Conservation (phyloP, 2,797 vertebrate genomes). For the Ispidina lecontei region DNA sequence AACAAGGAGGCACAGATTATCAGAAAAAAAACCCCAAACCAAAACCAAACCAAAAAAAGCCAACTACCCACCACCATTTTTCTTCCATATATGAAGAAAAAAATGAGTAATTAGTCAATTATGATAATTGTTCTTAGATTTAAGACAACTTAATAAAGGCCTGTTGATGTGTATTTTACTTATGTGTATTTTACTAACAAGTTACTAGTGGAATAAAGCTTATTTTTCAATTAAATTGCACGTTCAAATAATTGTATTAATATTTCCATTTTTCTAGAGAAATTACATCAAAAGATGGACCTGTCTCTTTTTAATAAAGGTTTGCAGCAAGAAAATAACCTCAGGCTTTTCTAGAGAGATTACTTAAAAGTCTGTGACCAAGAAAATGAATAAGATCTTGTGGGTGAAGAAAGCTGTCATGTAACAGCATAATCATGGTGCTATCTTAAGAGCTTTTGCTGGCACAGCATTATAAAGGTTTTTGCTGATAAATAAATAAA, state of each 20-base stretch:
- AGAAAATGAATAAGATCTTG: neutral
- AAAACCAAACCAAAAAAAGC: too few relatives aligned
- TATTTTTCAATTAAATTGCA: neutral
- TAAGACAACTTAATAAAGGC: neutral
- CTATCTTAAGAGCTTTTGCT: neutral
- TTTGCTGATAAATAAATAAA: too few relatives aligned
- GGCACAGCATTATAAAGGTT: too few relatives aligned
- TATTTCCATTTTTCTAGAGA: neutral
- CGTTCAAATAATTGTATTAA: neutral
- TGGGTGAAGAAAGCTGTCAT: neutral
- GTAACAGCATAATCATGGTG: neutral
- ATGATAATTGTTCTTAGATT: neutral
- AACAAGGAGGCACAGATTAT: neutral
- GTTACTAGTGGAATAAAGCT: neutral
- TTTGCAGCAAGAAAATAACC: neutral
- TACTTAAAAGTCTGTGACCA: neutral
- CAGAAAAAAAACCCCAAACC: neutral
- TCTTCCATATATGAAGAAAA: neutral
- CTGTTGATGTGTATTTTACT: neutral
- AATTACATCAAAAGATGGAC: neutral
- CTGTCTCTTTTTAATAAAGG: neutral
- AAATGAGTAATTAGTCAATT: neutral
- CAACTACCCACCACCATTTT: neutral
- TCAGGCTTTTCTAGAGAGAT: neutral
- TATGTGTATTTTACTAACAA: neutral